A percentile compares a stretch with the other conserved stretches of the same genome.
Conservation (phyloP, 2,113 vertebrate genomes). For the Corythornis cristatus region DNA sequence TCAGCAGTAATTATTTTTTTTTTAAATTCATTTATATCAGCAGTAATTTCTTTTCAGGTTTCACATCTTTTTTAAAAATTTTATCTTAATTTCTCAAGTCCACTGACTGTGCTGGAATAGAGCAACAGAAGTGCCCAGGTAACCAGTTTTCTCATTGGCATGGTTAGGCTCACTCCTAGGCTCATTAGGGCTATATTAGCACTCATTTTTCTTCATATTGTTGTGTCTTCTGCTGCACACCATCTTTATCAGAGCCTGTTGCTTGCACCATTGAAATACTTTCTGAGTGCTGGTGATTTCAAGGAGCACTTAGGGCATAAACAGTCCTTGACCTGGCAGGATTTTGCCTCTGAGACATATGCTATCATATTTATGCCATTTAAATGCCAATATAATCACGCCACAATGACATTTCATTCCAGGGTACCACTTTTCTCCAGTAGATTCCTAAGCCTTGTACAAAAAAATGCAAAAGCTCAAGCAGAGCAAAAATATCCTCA, state of each 20-base stretch:
- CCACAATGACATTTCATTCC: background rate
- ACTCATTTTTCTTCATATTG: background rate
- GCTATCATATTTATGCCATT: background rate
- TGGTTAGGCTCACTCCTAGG: background rate
- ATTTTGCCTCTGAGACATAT: background rate
- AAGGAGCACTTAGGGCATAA: background rate
- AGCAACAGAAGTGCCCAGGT: background rate
- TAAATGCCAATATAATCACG: background rate
- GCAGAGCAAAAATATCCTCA: background rate
- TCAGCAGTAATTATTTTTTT: background rate
- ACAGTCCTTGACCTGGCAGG: background rate
- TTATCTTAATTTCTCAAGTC: background rate
- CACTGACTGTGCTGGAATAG: background rate
- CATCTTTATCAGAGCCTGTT: background rate
- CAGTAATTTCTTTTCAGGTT: background rate
- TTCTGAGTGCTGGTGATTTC: background rate
- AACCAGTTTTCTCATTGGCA: background rate
- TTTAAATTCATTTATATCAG: background rate
- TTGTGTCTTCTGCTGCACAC: background rate
- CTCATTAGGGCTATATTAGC: background rate
- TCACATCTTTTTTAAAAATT: background rate
- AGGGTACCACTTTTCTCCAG: background rate
- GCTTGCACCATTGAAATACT: background rate
- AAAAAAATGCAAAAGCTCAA: background rate
- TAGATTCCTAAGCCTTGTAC: background rate